These are phyloP conservation scores for Microcebus lehilahytsara DNA, from an alignment of 2,113 vertebrate species.

Conservation along the genomic window DNA sequence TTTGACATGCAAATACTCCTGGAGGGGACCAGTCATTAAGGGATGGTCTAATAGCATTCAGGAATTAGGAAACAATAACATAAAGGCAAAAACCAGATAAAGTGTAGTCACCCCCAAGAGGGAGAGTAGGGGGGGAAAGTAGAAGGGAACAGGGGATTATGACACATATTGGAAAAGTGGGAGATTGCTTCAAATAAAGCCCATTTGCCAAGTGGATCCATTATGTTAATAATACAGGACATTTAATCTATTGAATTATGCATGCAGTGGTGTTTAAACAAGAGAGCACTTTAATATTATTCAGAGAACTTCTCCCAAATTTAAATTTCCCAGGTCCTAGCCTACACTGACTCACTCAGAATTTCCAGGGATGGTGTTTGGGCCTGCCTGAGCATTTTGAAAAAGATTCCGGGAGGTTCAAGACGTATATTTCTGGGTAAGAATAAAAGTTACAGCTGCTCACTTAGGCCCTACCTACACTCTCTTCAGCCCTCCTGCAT, in stretches of 20 bases:
- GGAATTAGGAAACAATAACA: neutral
- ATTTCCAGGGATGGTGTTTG: neutral
- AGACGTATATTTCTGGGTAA: neutral
- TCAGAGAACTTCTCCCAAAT: neutral
- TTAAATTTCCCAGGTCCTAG: neutral
- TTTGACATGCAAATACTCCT: neutral
- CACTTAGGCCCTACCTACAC: neutral
- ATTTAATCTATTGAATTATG: neutral
- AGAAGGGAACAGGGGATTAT: neutral
- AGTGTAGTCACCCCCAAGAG: fast-evolving
- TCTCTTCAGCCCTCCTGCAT: neutral
- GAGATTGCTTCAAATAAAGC: neutral
- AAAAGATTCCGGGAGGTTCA: neutral
- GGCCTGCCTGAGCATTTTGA: neutral
- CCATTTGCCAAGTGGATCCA: neutral
- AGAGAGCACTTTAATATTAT: neutral
- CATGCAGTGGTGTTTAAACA: neutral
- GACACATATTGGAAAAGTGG: neutral
- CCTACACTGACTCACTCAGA: neutral
- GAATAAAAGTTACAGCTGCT: neutral
- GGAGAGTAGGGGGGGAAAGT: fast-evolving
- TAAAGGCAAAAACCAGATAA: neutral
- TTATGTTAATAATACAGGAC: neutral
- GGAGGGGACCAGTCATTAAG: neutral
- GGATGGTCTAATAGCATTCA: neutral